These are phyloP conservation scores for Callospermophilus lateralis DNA, from an alignment of 2,113 vertebrate genomes.

Conservation along the genomic window DNA sequence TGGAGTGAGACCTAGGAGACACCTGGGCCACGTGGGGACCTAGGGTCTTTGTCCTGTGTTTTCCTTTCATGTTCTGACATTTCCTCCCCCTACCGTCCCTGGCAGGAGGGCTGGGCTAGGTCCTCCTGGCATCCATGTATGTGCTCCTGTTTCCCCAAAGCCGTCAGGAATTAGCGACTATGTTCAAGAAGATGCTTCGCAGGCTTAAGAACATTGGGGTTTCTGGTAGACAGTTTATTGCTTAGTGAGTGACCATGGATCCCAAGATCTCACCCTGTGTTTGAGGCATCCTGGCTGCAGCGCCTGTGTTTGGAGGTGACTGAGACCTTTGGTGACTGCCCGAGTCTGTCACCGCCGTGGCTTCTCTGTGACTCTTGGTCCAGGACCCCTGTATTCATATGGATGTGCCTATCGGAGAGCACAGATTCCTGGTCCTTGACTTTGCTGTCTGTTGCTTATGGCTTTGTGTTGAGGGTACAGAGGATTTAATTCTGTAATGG, in stretches of 20 bases:
- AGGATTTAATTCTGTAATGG: background rate
- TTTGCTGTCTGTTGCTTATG: background rate
- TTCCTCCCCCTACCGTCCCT: background rate
- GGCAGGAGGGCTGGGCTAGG: too few species aligned
- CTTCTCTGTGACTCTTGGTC: background rate
- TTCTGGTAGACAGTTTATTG: background rate
- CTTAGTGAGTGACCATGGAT: background rate
- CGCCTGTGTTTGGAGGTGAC: background rate
- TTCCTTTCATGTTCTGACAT: background rate
- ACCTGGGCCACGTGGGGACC: background rate
- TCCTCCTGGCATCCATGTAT: background rate
- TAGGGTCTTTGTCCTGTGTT: background rate
- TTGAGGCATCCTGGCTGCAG: background rate
- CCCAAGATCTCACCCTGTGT: background rate
- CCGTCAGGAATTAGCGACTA: background rate
- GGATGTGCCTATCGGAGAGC: background rate
- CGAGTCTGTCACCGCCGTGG: background rate
- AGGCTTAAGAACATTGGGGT: background rate
- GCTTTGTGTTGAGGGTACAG: background rate
- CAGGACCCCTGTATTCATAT: background rate
- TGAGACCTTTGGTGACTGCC: too few species aligned
- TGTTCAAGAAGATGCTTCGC: background rate
- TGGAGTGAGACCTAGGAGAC: background rate
- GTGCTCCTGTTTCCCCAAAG: background rate
- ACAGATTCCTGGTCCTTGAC: background rate